Evolutionary conservation across 2,113 vertebrate genomes (phyloP).

Genomic region (Vulpes lagopus): DNA sequence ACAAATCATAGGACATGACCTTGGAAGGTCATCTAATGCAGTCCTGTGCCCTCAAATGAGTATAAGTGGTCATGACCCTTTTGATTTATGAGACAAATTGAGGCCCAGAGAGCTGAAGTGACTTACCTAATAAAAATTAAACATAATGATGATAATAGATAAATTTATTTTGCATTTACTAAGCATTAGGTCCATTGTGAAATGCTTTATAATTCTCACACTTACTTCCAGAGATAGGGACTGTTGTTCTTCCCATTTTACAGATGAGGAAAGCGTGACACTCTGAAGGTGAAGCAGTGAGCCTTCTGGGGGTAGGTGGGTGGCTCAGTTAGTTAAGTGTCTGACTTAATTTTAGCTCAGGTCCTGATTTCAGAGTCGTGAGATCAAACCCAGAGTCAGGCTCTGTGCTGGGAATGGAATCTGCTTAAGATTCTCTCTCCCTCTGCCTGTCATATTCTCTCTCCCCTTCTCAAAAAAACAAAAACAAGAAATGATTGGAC

Average conservation of each 20-base stretch:
- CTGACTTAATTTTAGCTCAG: background rate
- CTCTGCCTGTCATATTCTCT: background rate
- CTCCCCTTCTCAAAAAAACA: background rate
- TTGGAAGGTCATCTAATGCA: background rate
- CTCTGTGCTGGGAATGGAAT: background rate
- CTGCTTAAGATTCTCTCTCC: background rate
- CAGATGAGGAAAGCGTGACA: background rate
- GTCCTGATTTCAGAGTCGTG: background rate
- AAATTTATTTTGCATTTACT: background rate
- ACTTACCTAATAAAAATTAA: background rate
- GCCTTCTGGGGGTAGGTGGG: background rate
- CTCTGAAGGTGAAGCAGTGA: background rate
- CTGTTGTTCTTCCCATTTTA: background rate
- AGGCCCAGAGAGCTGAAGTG: background rate
- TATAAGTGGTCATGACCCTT: background rate
- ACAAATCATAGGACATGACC: background rate
- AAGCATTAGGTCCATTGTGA: background rate
- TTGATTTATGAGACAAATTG: background rate
- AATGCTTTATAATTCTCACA: background rate
- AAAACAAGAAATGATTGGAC: conserved; percentile 1
- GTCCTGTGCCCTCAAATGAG: background rate
- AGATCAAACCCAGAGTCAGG: background rate
- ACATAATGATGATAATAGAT: background rate
- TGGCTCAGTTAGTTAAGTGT: background rate
- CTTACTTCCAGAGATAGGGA: background rate